Base-by-base conservation (phyloP, 2,113 vertebrate species). In the Poecilia latipinna region DNA sequence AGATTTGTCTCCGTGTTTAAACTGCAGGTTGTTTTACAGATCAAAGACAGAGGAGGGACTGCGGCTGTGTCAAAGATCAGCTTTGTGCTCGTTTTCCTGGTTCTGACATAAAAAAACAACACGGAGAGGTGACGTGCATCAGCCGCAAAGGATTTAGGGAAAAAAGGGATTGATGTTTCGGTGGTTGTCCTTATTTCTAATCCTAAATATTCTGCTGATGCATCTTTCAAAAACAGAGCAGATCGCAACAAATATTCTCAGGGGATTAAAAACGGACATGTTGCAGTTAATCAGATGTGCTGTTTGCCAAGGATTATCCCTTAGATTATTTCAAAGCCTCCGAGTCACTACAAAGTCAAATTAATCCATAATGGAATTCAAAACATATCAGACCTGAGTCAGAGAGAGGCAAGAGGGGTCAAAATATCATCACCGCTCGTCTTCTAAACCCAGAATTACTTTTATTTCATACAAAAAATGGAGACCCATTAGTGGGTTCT, bases 221-320 rank as follows among this genome's bases (percentile, higher is more conserved):
- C 62, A 82, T 76, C 65, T 68, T 33, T 32, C 29, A 7, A 82
- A 13, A 86, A 83, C 74, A 77, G 72, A 78, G 72, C 17, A 37
- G 28, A 32, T 72, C 77, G 71, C 72, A 66, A 62, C 70, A n/a
- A 87, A 66, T 78, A 80, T 87, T 87, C 77, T 67, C 63, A 12
- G n/a, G 51, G 73, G 77, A 83, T 84, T 74, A 69, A 72, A 78
- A 78, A 66, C 70, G 48, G 77, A 82, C 35, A 86, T 83, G 61
- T 42, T 75, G 70, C 74, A 8, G 77, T 83, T 89, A 87, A 86
- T 91, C 80, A 78, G 65, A 80, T 82, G 86, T 65, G 87, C 73
- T 82, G 80, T 85, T 69, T 73, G 71, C 61, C 63, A 78, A 68
- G 82, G 84, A 91, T 93, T 91, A 93, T 91, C 89, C 90, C 72